Base-by-base conservation (phyloP, 2,113 vertebrate species). In the Trematomus loennbergii region DNA sequence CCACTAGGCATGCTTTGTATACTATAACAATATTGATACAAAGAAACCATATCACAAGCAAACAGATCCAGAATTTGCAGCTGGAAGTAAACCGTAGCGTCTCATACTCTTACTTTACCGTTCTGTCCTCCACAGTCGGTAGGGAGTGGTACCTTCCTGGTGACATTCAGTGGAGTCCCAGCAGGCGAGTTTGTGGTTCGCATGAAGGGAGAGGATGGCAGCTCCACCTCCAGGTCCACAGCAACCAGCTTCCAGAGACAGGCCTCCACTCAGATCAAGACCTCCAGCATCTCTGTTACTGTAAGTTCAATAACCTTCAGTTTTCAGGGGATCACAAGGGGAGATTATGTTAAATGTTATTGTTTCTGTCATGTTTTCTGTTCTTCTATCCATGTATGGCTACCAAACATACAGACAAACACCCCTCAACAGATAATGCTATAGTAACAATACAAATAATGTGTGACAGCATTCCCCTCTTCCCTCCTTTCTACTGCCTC, bases 171-270 rank as follows among this genome's bases (percentile, higher is more conserved):
- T 52, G 69, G 13, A 3, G 20, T 93, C 18, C 94, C 94, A 13
- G 66, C 69, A n/a, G 91, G 92, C 2, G 62, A 84, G 1, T 94
- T 87, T 79, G 69, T 79, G 50, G 48, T 95, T 12, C 78, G 66
- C n/a, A 61, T 95, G 45, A 88, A 15, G 59, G 94, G 93, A 60
- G 65, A 87, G 49, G 81, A 72, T 17, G 74, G 13, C 54, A 54
- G 61, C 69, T 69, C 75, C 62, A 9, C 73, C 20, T 78, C 87
- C 55, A 88, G 50, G 50, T 55, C 84, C 3, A 52, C 66, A 16
- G 0, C 33, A 0, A 54, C 0, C 36, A 40, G 1, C 33, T 93
- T 95, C 82, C 92, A 95, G 87, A 88, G 94, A 72, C 94, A 95
- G 64, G 86, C 92, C 8, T 54, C 88, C 72, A 95, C 92, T 8